These are phyloP conservation scores for Gerris buenoi DNA, from an alignment of 1,140 invertebrate species.

Conservation along the genomic window DNA sequence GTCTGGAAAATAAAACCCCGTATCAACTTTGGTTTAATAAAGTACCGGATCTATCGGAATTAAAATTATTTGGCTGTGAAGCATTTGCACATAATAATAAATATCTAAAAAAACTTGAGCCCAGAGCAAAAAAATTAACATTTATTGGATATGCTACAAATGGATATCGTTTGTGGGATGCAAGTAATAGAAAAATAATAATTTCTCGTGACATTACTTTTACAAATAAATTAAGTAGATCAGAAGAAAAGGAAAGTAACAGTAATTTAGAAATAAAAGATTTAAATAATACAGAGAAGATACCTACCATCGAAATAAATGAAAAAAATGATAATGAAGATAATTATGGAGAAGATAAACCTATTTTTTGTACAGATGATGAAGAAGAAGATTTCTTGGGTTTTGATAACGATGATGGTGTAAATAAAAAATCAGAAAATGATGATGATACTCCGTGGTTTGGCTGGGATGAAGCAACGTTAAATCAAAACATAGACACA, in stretches of 20 bases:
- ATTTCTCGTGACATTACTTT: background rate
- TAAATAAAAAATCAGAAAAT: background rate
- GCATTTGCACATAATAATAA: background rate
- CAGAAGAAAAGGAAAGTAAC: background rate
- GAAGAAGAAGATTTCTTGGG: background rate
- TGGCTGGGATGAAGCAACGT: too few species aligned
- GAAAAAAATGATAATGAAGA: background rate
- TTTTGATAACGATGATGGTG: too few species aligned
- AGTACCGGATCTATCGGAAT: background rate
- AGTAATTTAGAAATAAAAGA: background rate
- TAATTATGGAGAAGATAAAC: background rate
- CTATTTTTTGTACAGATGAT: background rate
- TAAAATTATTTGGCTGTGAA: background rate
- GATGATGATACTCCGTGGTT: too few species aligned
- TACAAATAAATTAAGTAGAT: background rate
- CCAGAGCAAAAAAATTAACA: background rate
- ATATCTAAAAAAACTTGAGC: background rate
- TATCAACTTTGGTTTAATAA: background rate
- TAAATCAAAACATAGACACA: background rate
- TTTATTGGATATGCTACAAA: background rate
- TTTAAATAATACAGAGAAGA: background rate
- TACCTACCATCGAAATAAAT: background rate
- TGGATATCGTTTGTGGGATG: background rate
- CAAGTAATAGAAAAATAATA: background rate
- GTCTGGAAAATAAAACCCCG: background rate